Evolutionary conservation across 2,113 vertebrate genomes (phyloP), one percentile per base, ranked within the genome.

Genomic region (Bujurquina vittata): DNA sequence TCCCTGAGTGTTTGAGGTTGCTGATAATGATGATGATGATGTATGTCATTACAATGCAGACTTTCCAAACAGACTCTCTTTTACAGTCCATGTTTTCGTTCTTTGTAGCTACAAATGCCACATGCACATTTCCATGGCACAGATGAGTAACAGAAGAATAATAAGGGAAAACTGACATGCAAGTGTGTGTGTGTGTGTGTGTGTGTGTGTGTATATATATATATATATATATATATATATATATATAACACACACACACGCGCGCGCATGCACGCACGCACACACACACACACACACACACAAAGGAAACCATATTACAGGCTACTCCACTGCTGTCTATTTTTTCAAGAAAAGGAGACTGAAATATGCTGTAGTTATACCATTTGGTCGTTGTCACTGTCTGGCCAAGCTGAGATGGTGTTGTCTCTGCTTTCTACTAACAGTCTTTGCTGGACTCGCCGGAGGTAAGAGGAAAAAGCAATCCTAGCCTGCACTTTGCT

Each of bases 401-500:
- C 97, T 88, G 93, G 94, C 96, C 96, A 97, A 22, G 94, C 89
- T 88, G 96, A 90, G 90, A 91, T 92, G 73, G 92, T 88, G 60
- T 92, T 91, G 81, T 94, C 91, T 2, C 93, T 93, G 90, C 92
- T 95, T 77, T 98, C 97, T 79, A 92, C 94, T 91, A 96, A 94
- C 83, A 99, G 95, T 60, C 98, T 96, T 69, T 96, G 90, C 87
- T 98, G 97, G 85, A 99, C 98, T 0, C 97, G 96, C 77, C 96
- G 96, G 52, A 99, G 96, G 90, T 99, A 99, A 12, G 96, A 96
- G 90, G 97, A 97, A 92, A 99, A 99, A 80, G 98, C 97, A 91
- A 94, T 92, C 73, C 98, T 97, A 58, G 98, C 98, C 94, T 99
- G 98, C 18, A 98, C 96, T 94, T 99, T 99, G 95, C 98, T 99